phyloP scores from a whole-genome alignment of 2,888 invertebrate species.

The Antheraea yamamai region DNA sequence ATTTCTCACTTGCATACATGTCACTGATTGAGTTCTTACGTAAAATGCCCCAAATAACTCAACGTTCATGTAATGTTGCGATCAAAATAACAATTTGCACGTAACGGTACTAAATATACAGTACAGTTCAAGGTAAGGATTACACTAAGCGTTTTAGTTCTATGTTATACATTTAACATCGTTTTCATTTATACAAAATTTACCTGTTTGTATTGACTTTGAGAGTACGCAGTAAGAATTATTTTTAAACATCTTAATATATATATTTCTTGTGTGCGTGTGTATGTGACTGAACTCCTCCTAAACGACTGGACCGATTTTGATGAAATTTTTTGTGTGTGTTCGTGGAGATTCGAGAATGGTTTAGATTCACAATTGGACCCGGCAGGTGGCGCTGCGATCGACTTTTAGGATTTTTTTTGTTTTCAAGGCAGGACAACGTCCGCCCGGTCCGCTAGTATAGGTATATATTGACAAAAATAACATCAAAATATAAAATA shows the following conservation, averaged over 20 bases:
- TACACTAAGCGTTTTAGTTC: neutral
- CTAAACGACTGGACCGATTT: no score
- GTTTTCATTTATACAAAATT: neutral
- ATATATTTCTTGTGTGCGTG: no score
- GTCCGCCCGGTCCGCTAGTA: no score
- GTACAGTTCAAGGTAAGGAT: conserved; percentile 20
- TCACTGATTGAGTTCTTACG: conserved; percentile 63
- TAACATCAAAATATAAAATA: conserved; percentile 14
- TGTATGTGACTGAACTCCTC: no score
- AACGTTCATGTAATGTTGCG: conserved; percentile 46
- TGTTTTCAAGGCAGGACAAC: no score
- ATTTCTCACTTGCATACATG: conserved; percentile 46
- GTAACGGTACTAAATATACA: conserved; percentile 21
- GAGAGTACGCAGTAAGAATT: neutral
- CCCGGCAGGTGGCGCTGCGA: no score
- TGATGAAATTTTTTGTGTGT: no score
- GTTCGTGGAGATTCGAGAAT: no score
- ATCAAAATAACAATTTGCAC: conserved; percentile 47
- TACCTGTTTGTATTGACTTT: neutral
- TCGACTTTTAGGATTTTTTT: no score
- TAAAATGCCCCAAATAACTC: conserved; percentile 68
- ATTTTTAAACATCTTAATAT: neutral
- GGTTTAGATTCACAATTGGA: no score
- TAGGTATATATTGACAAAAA: neutral
- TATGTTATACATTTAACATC: neutral